A percentile compares a stretch with the other conserved stretches of the same genome.
Evolutionary conservation across 2,888 invertebrate species (phyloP).

Genomic region (Apotomis capreana): DNA sequence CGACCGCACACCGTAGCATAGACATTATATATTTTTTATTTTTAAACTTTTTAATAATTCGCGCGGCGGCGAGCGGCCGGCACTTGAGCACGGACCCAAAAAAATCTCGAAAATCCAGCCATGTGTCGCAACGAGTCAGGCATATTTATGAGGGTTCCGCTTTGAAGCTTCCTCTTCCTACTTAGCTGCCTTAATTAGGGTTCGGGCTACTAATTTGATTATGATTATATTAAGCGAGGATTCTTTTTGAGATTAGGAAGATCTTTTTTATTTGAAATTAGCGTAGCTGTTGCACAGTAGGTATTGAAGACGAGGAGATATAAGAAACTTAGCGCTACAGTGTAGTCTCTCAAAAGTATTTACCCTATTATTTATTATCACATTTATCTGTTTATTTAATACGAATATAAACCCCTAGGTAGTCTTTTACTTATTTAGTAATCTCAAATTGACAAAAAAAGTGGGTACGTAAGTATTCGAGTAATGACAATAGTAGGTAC

Average conservation of each 20-base stretch:
- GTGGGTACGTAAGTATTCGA: too few relatives aligned
- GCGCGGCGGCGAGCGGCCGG: slow-evolving; percentile 69
- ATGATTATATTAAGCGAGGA: slow-evolving; percentile 14
- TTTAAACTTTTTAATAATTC: slow-evolving; percentile 79
- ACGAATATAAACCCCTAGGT: too few relatives aligned
- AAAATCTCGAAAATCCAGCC: slow-evolving; percentile 75
- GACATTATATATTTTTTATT: slow-evolving; percentile 68
- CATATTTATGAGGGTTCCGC: slow-evolving; percentile 66
- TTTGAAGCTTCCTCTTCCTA: slow-evolving; percentile 37
- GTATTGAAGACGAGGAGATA: background rate
- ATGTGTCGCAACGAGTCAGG: slow-evolving; percentile 69
- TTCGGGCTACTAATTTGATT: slow-evolving; percentile 34
- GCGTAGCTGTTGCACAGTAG: background rate
- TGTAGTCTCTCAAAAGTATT: too few relatives aligned
- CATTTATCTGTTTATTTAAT: too few relatives aligned
- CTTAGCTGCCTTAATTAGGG: slow-evolving; percentile 36
- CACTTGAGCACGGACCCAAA: slow-evolving; percentile 79
- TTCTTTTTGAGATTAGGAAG: background rate
- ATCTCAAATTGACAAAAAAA: too few relatives aligned
- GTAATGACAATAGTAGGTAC: too few relatives aligned
- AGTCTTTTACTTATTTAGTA: too few relatives aligned
- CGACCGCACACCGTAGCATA: slow-evolving; percentile 63
- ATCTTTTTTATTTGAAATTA: background rate
- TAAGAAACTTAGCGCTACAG: background rate
- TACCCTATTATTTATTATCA: too few relatives aligned